Base-by-base conservation (phyloP, 2,797 vertebrate species). In the Myotis findleyi region DNA sequence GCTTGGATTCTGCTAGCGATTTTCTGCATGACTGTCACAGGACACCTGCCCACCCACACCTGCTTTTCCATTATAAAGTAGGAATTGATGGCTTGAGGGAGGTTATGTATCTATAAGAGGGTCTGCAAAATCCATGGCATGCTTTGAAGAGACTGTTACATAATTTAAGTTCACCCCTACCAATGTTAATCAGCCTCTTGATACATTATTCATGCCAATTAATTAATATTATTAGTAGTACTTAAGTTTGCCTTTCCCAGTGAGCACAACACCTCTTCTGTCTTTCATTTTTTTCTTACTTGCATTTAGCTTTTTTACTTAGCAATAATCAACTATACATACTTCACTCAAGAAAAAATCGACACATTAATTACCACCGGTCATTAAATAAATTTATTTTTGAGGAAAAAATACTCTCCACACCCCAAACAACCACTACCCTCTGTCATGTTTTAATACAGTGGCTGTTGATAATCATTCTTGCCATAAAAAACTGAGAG, bases 161-260 rank as follows among this genome's bases (percentile, higher is more conserved):
- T 90, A 93, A 92, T 89, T 96, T 66, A 94, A 89, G 41, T 93
- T 95, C 64, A 93, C 96, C 88, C 88, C 59, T 93, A 59, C 30
- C 73, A 36, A 84, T 96, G 64, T 38, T 86, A 93, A 93, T 92
- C 88, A 95, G 41, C 33, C 66, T 71, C 44, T 92, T 89, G 44
- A 87, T 94, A 68, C 55, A 95, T 97, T 91, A 96, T 97, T 97
- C 93, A 93, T 89, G 62, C 69, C 49, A 93, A 88, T 81, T 97
- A 95, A 96, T 90, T 96, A 96, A 94, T 91, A 79, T 89, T 92
- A 96, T 93, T 94, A 95, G 79, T 51, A 75, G 76, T 86, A 66
- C 38, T 93, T 41, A 75, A 76, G 79, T 93, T 95, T 90, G 73
- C 81, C 89, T 87, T 96, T 72, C 66, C 92, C 57, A 62, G 89